Base-by-base conservation (phyloP, 30 jellyfish, hydroid and myxozoan species). In the Chironex yamaguchii region DNA sequence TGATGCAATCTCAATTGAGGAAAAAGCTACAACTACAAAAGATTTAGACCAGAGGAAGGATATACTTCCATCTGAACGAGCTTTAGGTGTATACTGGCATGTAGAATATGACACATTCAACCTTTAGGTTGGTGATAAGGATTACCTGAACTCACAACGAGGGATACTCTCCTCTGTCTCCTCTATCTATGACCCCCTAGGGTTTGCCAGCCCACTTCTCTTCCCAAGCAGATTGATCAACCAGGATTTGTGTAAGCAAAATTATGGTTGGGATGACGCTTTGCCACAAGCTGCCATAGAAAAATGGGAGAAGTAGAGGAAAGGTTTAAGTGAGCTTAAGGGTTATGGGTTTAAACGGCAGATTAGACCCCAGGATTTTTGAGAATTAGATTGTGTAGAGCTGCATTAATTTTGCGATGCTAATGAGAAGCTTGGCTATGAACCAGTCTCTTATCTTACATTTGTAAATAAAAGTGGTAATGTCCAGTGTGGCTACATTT, bases 11-110 rank as follows among this genome's bases (percentile, higher is more conserved):
- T 79, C 89, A 34, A 49, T 4, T 6, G 72, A 82, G 34, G 89
- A 77, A 63, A 65, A 34, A 3, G 89, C 86, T 3, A 77, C 52
- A 28, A 66, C 32, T n/a, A 77, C 54, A 14, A 77, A 77, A 65
- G 30, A 30, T 66, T 11, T 62, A 36, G 88, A 79, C 62, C 84
- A 58, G 20, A 36, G 62, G 12, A 65, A 25, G 28, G 86, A 64
- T 29, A 33, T 54, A 22, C 62, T 79, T 23, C 86, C 90, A 2
- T 33, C 29, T 26, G 90, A 79, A 79, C 9, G 58, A 42, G 58
- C 58, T 6, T 17, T 42, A 17, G 58, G 58, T 17, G 13, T 42
- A 42, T 9, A 42, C 9, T 42, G 58, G 58, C 13, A 17, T 6
- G 58, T 42, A 6, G 58, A 42, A 6, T 9, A 42, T 42, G 58